Percentiles rank a stretch among this genome's conserved stretches.
Conservation (phyloP, 1,140 invertebrate genomes). For the Drosophila sp. region DNA sequence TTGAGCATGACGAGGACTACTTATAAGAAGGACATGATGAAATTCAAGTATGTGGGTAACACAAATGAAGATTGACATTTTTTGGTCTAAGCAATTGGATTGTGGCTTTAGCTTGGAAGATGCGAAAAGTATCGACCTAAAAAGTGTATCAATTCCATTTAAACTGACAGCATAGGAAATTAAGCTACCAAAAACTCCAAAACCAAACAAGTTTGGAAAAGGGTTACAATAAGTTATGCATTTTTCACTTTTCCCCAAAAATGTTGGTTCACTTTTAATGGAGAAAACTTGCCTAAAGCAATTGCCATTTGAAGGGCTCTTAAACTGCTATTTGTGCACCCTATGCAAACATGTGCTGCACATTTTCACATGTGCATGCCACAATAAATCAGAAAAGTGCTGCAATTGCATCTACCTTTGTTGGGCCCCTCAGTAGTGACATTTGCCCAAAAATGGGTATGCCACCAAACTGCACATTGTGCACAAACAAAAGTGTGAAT, state of each 20-base stretch:
- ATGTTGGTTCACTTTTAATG: too few relatives aligned
- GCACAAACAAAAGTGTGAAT: neutral
- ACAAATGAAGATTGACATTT: conserved; percentile 39
- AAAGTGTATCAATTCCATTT: neutral
- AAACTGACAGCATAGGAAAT: neutral
- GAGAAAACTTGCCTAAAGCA: neutral
- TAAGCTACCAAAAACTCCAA: too few relatives aligned
- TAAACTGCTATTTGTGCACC: neutral
- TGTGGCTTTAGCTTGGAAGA: neutral
- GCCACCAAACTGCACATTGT: neutral
- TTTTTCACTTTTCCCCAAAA: too few relatives aligned
- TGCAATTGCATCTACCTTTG: conserved; percentile 5
- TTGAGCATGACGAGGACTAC: neutral
- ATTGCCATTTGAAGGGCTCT: neutral
- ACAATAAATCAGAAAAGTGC: neutral
- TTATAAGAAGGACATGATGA: conserved; percentile 4
- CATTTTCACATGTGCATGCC: neutral
- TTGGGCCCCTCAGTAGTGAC: neutral
- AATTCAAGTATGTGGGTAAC: conserved; percentile 25
- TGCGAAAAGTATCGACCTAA: neutral
- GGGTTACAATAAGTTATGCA: too few relatives aligned
- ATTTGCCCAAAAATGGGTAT: neutral
- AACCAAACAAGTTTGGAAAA: too few relatives aligned
- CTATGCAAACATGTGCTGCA: neutral
- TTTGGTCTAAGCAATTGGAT: neutral